Evolutionary conservation across 2,888 invertebrate genomes (phyloP), one percentile per base, ranked within the genome.

Genomic region (Hipparchia sbordonii): DNA sequence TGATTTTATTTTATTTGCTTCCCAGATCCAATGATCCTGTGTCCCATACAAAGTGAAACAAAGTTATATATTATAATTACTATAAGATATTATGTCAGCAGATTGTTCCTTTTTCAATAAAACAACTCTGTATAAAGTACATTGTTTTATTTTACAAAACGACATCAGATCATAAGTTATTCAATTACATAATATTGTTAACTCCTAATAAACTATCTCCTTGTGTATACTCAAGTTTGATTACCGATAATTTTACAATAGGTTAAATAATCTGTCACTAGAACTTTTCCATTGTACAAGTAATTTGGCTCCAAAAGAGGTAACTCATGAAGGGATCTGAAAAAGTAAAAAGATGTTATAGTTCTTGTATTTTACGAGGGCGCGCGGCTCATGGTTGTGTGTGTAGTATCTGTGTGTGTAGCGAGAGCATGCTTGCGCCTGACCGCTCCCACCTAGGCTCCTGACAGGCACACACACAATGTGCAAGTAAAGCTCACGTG

Each of bases 21-120:
- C 87, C 84, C 90, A 91, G 90, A 91, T 92, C 92, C 86, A 90
- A 89, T 84, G 89, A 85, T 85, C 91, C 90, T 80, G 89, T 87
- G 79, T 82, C 85, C 78, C 85, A 82, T 84, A 68, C 72, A 79
- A 82, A 84, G 78, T 80, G 77, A 82, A 75, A 74, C 70, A 61
- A 59, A 67, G 59, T 63, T 70, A 56, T 57, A 59, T 67, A 70
- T 59, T 39, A 71, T 4, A 46, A 66, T 57, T 45, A 69, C 76
- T 23, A 23, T 23, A 23, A 23, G 76, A 77, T 66, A 71, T 75
- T 77, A 67, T 67, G 67, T 67, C 52, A 66, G 12, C 6, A 45
- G 72, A 72, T 56, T 73, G 23, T 51, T 71, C 62, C 62, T 69
- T 57, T 45, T 54, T 1, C 57, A 74, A 59, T 71, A 71, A 71